Conservation (phyloP, 64 coral and sea anemone genomes). For the Pachyseris speciosa region DNA sequence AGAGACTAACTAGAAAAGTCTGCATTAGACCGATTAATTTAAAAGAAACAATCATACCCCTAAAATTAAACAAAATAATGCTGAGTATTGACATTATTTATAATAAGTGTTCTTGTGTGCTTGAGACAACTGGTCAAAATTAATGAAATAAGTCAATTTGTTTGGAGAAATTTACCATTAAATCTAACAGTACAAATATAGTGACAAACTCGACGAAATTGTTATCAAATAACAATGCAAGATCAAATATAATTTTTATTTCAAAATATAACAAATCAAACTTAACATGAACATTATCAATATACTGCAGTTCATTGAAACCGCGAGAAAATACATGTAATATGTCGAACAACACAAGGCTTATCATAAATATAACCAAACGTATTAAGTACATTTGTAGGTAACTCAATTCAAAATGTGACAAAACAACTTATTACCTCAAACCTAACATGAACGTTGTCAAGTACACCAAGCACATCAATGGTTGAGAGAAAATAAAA, state of each 20-base stretch:
- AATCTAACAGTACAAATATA: too few species aligned
- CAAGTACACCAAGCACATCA: not conserved
- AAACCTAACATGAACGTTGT: not conserved
- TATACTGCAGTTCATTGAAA: not conserved
- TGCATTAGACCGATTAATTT: too few species aligned
- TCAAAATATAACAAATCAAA: not conserved
- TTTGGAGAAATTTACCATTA: slow-evolving; percentile 34
- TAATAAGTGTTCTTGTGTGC: not conserved
- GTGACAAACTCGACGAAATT: not conserved
- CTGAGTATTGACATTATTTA: too few species aligned
- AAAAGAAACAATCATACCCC: too few species aligned
- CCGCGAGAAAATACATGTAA: not conserved
- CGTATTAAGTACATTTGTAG: not conserved
- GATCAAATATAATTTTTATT: not conserved
- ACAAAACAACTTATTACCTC: not conserved
- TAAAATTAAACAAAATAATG: too few species aligned
- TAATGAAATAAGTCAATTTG: slow-evolving; percentile 28
- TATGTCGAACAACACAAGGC: not conserved
- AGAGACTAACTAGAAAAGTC: too few species aligned
- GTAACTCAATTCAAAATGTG: not conserved
- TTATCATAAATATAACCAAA: too few species aligned
- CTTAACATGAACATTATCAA: slow-evolving; percentile 23
- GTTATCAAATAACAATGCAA: not conserved
- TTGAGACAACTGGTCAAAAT: slow-evolving; percentile 22
- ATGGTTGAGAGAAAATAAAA: not conserved